A percentile compares a stretch with the other conserved stretches of the same genome.
phyloP scores from a whole-genome alignment of 2,888 invertebrate species.

The Netelia fuscicornis region DNA sequence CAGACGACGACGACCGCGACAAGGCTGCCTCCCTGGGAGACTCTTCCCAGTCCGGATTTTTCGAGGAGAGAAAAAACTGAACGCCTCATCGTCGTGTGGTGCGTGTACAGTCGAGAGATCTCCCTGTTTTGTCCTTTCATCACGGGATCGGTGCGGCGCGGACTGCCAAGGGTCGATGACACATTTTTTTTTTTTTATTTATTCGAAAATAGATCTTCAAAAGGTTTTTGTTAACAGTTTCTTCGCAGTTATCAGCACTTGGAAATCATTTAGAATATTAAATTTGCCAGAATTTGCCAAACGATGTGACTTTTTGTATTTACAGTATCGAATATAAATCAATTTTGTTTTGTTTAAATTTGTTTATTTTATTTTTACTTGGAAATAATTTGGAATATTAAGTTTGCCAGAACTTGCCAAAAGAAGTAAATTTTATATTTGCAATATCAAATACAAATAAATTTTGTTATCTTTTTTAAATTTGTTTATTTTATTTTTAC shows the following conservation, averaged over 20 bases:
- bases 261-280: too few species aligned
- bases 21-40: slow-evolving; percentile 4
- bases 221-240: too few species aligned
- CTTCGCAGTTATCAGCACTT: too few species aligned
- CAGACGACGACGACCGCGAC: slow-evolving; percentile 21
- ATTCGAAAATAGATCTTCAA: too few species aligned
- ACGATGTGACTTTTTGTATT: background rate
- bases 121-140: background rate
- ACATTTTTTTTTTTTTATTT: too few species aligned
- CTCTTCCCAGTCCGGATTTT: slow-evolving; percentile 20
- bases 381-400: too few species aligned
- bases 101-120: slow-evolving; percentile 5
- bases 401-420: background rate
- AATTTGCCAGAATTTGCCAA: too few species aligned
- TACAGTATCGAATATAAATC: background rate
- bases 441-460: background rate
- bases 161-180: background rate
- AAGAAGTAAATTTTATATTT: background rate
- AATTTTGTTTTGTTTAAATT: background rate
- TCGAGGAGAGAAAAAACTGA: background rate
- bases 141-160: background rate
- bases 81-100: background rate
- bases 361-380: too few species aligned
- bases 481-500: too few species aligned
- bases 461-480: background rate